These are phyloP conservation scores for Melanotaenia nigrans DNA, from an alignment of 2,797 vertebrate species.

Conservation along the genomic window DNA sequence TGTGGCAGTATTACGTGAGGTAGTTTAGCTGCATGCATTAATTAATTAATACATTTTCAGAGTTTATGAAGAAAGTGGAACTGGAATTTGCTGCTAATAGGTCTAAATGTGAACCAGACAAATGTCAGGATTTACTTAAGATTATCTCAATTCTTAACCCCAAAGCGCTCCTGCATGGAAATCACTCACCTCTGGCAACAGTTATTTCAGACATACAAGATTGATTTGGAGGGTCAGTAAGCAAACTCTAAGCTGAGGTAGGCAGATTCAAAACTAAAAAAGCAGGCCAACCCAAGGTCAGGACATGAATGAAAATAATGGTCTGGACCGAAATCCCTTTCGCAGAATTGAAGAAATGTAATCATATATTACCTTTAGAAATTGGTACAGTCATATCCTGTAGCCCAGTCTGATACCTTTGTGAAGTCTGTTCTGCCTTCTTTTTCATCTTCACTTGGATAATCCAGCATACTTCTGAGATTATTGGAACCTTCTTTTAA, in stretches of 20 bases:
- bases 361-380: constrained; percentile 4
- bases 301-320: background rate
- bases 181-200: constrained; percentile 17
- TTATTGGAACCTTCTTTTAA: background rate
- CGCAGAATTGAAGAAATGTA: background rate
- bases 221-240: constrained; percentile 13
- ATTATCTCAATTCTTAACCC: constrained; percentile 36
- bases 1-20: constrained; percentile 33
- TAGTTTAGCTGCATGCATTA: constrained; percentile 38
- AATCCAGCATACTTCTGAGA: background rate
- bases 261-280: background rate
- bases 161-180: constrained; percentile 8
- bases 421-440: background rate
- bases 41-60: constrained; percentile 36
- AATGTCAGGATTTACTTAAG: constrained; percentile 66
- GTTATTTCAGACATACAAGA: constrained; percentile 25
- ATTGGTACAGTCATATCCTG: background rate
- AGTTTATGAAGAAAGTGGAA: constrained; percentile 53
- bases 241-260: constrained; percentile 2
- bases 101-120: constrained; percentile 54
- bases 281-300: constrained; percentile 17
- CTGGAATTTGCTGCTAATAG: constrained; percentile 32
- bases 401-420: background rate
- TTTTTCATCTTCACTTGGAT: background rate
- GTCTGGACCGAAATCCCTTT: background rate